Conservation (phyloP, 92 coral and sea anemone species). For the Pocillopora grandis region DNA sequence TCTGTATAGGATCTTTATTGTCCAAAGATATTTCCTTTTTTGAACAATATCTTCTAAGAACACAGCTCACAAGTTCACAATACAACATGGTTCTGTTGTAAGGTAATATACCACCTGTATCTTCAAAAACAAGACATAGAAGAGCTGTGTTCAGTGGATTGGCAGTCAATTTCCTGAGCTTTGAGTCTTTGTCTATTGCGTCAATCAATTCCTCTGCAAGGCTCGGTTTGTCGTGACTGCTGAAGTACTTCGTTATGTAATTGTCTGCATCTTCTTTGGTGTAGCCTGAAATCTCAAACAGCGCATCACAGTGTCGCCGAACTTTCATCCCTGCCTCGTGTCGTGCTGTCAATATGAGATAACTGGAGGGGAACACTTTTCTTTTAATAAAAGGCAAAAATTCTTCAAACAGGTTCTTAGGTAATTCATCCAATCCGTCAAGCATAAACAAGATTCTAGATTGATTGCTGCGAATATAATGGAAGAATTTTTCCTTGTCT, state of each 20-base stretch:
- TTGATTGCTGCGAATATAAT: slow-evolving; percentile 11
- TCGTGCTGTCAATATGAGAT: slow-evolving; percentile 21
- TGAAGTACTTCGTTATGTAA: not conserved
- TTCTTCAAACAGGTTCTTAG: not conserved
- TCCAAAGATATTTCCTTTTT: not conserved
- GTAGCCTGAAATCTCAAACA: slow-evolving; percentile 18
- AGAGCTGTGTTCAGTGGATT: too few relatives aligned
- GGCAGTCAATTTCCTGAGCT: slow-evolving; percentile 1
- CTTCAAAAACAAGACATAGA: too few relatives aligned
- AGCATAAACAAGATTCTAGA: slow-evolving; percentile 13
- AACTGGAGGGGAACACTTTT: not conserved
- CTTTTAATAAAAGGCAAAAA: slow-evolving; percentile 1
- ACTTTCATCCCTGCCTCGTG: slow-evolving; percentile 24
- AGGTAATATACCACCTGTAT: too few relatives aligned
- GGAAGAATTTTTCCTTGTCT: not conserved
- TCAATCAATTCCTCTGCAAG: not conserved
- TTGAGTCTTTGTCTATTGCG: not conserved
- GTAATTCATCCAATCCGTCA: slow-evolving; percentile 25
- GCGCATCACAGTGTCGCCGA: slow-evolving; percentile 18
- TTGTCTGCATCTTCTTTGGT: not conserved
- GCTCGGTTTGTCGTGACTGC: not conserved
- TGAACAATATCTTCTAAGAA: not conserved
- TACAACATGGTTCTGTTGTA: not conserved
- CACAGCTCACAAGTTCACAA: not conserved
- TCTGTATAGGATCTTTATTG: not conserved